These are phyloP conservation scores for Troides aeacus DNA, from an alignment of 2,888 invertebrate genomes.

Conservation along the genomic window DNA sequence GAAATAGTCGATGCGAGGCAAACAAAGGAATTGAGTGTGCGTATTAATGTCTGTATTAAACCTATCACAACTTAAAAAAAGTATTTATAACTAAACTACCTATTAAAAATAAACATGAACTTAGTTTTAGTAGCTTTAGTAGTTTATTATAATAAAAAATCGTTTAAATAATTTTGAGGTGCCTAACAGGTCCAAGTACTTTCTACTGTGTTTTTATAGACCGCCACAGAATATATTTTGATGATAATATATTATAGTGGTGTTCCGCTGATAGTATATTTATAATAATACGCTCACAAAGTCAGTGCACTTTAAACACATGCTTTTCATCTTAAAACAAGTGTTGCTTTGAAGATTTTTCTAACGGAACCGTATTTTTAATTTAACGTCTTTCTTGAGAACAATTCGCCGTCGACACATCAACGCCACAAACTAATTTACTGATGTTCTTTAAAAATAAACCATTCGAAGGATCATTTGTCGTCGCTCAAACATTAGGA, in stretches of 20 bases:
- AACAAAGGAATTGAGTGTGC: too few species aligned
- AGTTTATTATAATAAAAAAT: too few species aligned
- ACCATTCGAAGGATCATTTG: background rate
- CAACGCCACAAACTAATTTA: slow-evolving; percentile 8
- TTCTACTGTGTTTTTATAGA: too few species aligned
- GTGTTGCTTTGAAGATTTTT: slow-evolving; percentile 28
- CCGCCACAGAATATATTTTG: too few species aligned
- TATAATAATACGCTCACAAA: slow-evolving; percentile 6
- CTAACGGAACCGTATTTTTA: slow-evolving; percentile 17
- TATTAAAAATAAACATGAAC: too few species aligned
- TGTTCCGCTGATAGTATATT: slow-evolving; percentile 8
- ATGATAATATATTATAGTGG: background rate
- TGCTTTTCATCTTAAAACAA: slow-evolving; percentile 27
- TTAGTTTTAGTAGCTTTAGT: too few species aligned
- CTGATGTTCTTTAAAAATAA: slow-evolving; percentile 1
- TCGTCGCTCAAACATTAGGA: background rate
- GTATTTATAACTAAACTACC: too few species aligned
- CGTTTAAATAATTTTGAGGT: too few species aligned
- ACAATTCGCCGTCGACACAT: slow-evolving; percentile 11
- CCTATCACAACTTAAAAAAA: too few species aligned
- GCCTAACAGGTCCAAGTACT: too few species aligned
- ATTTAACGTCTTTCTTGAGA: slow-evolving; percentile 25
- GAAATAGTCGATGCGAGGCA: too few species aligned
- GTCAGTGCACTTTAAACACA: slow-evolving; percentile 15
- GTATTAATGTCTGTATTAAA: too few species aligned